phyloP scores from a whole-genome alignment of 2,113 vertebrate species.

The Acrocephalus kingi region DNA sequence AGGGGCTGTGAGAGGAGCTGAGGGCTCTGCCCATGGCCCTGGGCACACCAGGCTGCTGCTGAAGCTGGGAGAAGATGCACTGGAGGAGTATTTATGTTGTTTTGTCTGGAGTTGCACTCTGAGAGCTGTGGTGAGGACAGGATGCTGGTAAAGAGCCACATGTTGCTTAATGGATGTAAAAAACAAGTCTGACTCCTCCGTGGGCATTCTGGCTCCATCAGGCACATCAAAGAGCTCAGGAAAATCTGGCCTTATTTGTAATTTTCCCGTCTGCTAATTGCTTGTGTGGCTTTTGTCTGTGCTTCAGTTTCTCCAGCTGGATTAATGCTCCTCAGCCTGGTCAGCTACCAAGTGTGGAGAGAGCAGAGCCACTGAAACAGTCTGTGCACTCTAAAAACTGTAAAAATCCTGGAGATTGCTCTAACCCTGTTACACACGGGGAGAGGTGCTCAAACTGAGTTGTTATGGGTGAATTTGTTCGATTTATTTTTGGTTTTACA shows the following conservation, averaged over 20 bases:
- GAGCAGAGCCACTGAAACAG: neutral
- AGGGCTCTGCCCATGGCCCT: fast-evolving
- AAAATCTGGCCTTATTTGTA: neutral
- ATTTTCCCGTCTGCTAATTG: neutral
- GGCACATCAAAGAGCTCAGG: neutral
- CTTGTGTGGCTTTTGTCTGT: neutral
- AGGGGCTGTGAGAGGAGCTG: neutral
- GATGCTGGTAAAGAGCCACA: fast-evolving
- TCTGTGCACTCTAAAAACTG: neutral
- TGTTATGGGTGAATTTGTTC: neutral
- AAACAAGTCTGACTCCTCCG: neutral
- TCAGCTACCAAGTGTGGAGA: fast-evolving
- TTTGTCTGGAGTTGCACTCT: fast-evolving
- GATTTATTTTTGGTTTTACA: neutral
- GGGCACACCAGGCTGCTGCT: fast-evolving
- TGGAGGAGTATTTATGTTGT: neutral
- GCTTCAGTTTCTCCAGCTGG: neutral
- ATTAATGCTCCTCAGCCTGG: neutral
- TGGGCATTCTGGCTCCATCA: neutral
- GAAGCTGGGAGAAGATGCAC: neutral
- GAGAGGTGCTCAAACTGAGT: neutral
- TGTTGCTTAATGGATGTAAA: neutral
- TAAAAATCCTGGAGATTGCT: neutral
- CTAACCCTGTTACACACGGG: neutral
- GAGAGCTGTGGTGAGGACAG: fast-evolving